Evolutionary conservation across 2,113 vertebrate species (phyloP), one percentile per base, ranked within the genome.

Genomic region (Lepus americanus): DNA sequence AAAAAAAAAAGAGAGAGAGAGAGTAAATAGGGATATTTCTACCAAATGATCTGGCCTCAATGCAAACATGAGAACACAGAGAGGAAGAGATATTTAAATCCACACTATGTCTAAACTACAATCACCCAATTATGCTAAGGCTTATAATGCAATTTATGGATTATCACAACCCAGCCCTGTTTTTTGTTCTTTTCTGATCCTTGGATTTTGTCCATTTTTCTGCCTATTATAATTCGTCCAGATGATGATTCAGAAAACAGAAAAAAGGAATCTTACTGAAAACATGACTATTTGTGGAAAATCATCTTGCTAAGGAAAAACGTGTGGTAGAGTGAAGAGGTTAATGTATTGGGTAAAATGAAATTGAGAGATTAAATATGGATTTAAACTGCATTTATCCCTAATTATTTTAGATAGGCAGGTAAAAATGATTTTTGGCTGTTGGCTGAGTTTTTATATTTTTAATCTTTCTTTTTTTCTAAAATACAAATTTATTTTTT

Each of bases 111-210:
- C 64, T 96, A 89, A 95, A 89, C 23, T 53, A 89, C 44, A 90
- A 87, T 90, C 73, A 95, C 81, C 88, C 67, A 44, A 83, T 96
- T 96, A 90, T 86, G 78, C 51, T 61, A n/a, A 73, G 64, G 39
- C 5, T 74, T 78, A 89, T 39, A 95, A 49, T 92, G 61, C 29
- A 81, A 36, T 90, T 87, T 95, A 33, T 90, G 36, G 66, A 77
- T 95, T 77, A 64, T 63, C 66, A 20, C 69, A 95, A 51, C 11
- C n/a, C 29, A 33, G 23, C 51, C 78, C 10, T 6, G 31, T 89
- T 95, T 95, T 6, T 29, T 74, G 92, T 86, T 96, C 80, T 25
- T 89, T 87, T 70, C 49, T 94, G 70, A 94, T 92, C 49, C 17
- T 83, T 90, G 16, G 14, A 67, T 79, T 95, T 92, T 92, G 77